phyloP scores from a whole-genome alignment of 2,888 invertebrate species.

The Cinara cedri region DNA sequence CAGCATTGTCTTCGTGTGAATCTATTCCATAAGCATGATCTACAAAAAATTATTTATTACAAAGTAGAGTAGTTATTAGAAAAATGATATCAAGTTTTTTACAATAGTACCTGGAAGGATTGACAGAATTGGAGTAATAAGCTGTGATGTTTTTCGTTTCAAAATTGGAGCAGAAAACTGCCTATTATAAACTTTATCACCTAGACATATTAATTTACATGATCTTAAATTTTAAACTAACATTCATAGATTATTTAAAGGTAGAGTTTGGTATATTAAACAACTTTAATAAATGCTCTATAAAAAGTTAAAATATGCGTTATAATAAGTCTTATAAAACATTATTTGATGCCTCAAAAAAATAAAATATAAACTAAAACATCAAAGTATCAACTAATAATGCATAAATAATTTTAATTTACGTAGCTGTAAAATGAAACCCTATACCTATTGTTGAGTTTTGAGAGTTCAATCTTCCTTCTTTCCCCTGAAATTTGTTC shows the following conservation, averaged over 20 bases:
- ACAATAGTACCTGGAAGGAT: conserved; percentile 47
- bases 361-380: no score
- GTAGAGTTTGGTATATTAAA: not conserved
- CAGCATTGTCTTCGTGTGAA: conserved; percentile 77
- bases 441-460: no score
- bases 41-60: conserved; percentile 1
- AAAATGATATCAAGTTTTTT: not conserved
- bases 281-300: no score
- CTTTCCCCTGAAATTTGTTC: no score
- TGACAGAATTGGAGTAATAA: conserved; percentile 50
- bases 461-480: no score
- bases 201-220: conserved; percentile 31
- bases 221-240: no score
- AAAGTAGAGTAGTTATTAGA: not conserved
- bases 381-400: no score
- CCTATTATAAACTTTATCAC: conserved; percentile 70
- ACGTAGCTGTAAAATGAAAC: no score
- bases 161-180: conserved; percentile 96
- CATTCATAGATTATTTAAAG: not conserved
- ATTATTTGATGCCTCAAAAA: no score
- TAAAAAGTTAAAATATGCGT: no score
- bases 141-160: conserved; percentile 89
- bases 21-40: conserved; percentile 51
- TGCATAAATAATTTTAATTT: no score
- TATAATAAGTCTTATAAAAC: no score